phyloP scores from a whole-genome alignment of 2,888 invertebrate genomes.

The Tetragnatha montana region DNA sequence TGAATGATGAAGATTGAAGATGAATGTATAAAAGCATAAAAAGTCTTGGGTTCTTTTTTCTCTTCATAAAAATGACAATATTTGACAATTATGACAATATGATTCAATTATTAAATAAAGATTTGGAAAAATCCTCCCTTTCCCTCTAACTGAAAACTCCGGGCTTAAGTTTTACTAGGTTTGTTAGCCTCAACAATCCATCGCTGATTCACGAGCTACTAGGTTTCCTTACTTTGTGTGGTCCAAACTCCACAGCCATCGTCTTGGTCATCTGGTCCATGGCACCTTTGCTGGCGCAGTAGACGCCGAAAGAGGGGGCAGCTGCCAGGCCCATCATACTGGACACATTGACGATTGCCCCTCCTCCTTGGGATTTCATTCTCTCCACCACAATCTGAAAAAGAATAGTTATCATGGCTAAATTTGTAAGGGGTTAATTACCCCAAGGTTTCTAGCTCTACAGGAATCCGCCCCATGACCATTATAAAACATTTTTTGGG shows the following conservation, averaged over 20 bases:
- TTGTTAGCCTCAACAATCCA: background rate
- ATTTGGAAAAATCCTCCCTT: background rate
- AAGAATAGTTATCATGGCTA: background rate
- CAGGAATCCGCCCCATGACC: too few relatives aligned
- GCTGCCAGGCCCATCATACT: constrained; percentile 85
- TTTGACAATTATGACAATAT: too few relatives aligned
- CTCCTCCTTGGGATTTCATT: constrained; percentile 84
- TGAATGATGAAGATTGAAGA: too few relatives aligned
- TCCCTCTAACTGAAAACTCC: background rate
- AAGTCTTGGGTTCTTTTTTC: too few relatives aligned
- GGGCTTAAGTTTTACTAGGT: background rate
- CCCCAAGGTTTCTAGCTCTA: too few relatives aligned
- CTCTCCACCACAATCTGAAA: constrained; percentile 82
- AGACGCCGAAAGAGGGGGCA: constrained; percentile 85
- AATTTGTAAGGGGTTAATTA: too few relatives aligned
- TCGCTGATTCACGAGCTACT: background rate
- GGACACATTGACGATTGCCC: constrained; percentile 92
- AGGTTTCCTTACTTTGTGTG: constrained; percentile 77
- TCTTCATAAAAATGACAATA: too few relatives aligned
- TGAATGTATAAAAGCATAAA: too few relatives aligned
- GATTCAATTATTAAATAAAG: too few relatives aligned
- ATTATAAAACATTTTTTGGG: too few relatives aligned
- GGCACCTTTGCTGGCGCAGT: constrained; percentile 91
- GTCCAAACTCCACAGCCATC: constrained; percentile 91
- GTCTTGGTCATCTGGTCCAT: constrained; percentile 88